These are phyloP conservation scores for Julus scandinavius DNA, from an alignment of 2,888 invertebrate species.

Conservation along the genomic window DNA sequence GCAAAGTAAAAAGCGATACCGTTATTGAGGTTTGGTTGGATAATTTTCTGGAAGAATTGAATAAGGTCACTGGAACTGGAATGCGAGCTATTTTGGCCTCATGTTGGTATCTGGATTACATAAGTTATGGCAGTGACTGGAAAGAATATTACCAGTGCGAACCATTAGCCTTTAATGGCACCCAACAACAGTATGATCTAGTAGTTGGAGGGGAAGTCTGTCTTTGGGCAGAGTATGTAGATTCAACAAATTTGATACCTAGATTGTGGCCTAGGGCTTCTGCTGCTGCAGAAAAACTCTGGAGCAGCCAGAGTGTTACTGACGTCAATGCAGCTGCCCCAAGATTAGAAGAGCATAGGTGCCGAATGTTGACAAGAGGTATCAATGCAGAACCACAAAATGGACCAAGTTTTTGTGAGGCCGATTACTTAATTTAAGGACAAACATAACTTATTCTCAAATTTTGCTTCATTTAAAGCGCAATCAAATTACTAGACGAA, in stretches of 20 bases:
- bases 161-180: constrained; percentile 62
- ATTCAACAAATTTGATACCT: constrained; percentile 72
- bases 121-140: constrained; percentile 78
- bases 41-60: constrained; percentile 62
- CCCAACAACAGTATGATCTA: constrained; percentile 70
- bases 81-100: constrained; percentile 78
- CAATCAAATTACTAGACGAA: not conserved
- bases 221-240: constrained; percentile 91
- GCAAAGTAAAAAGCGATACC: constrained; percentile 71
- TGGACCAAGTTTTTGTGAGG: constrained; percentile 75
- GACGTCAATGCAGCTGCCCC: constrained; percentile 69
- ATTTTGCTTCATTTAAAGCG: not conserved
- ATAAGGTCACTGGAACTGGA: constrained; percentile 71
- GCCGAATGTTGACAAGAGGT: constrained; percentile 77
- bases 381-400: constrained; percentile 76
- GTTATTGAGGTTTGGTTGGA: constrained; percentile 85
- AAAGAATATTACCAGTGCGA: constrained; percentile 70
- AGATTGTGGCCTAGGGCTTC: constrained; percentile 86
- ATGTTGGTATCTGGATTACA: constrained; percentile 88
- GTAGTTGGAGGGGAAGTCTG: constrained; percentile 92
- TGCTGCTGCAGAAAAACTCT: constrained; percentile 86
- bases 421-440: constrained; percentile 52
- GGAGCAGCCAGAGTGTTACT: constrained; percentile 72
- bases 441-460: not conserved
- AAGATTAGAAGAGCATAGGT: constrained; percentile 70